phyloP scores from a whole-genome alignment of 2,888 invertebrate genomes.

The Aphrophora alni region DNA sequence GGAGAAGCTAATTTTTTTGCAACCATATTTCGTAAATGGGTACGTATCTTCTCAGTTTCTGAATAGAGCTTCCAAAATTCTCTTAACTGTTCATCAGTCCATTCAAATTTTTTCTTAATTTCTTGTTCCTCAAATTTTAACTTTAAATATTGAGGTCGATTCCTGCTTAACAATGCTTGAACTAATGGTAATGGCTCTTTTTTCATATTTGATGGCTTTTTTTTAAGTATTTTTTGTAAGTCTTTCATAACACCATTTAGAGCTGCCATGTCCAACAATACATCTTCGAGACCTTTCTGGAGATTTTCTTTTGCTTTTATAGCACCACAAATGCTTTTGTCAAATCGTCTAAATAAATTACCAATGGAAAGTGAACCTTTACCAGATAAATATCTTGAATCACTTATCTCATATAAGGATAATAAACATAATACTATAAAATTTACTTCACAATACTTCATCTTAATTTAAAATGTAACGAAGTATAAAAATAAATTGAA shows the following conservation, averaged over 20 bases:
- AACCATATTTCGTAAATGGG: neutral
- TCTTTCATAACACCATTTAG: neutral
- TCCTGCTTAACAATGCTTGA: neutral
- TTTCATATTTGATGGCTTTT: neutral
- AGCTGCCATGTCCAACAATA: neutral
- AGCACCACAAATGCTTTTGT: neutral
- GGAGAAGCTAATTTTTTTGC: neutral
- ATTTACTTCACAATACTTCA: neutral
- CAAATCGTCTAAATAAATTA: neutral
- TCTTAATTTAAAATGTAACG: neutral
- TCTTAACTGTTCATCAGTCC: constrained; percentile 15
- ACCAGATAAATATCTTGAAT: neutral
- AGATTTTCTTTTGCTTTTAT: neutral
- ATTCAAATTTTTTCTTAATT: constrained; percentile 13
- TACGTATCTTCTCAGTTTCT: neutral
- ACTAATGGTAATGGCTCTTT: neutral
- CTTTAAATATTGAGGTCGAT: constrained; percentile 23
- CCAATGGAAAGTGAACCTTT: neutral
- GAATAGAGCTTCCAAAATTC: neutral
- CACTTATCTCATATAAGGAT: neutral
- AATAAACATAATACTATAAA: neutral
- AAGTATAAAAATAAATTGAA: neutral
- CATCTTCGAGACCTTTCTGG: neutral
- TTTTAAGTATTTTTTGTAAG: neutral
- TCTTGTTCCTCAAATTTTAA: constrained; percentile 25